Percentiles rank a stretch among this genome's conserved stretches.
These are phyloP conservation scores for Aldrovandia affinis DNA, from an alignment of 2,797 vertebrate genomes.

Conservation along the genomic window DNA sequence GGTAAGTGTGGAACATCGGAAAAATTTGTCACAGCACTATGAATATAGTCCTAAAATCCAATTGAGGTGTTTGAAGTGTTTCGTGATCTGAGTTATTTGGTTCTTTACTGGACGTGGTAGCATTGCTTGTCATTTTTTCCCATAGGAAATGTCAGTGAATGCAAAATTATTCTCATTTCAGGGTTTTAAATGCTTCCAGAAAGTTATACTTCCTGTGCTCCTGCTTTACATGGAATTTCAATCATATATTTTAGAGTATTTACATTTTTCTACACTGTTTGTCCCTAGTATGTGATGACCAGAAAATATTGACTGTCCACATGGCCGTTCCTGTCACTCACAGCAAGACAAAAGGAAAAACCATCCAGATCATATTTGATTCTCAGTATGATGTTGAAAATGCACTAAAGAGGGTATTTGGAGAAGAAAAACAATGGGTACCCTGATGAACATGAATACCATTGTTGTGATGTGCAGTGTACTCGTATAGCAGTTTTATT, in stretches of 20 bases:
- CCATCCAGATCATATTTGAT: constrained; percentile 78
- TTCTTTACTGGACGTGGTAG: too few relatives aligned
- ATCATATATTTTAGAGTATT: too few relatives aligned
- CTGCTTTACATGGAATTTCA: too few relatives aligned
- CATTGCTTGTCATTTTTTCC: too few relatives aligned
- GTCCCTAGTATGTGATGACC: constrained; percentile 59
- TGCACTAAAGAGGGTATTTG: constrained; percentile 62
- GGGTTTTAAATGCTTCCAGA: too few relatives aligned
- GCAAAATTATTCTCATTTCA: too few relatives aligned
- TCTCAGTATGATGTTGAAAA: constrained; percentile 59
- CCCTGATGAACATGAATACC: neutral
- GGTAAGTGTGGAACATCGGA: constrained; percentile 57
- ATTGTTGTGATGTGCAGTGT: neutral
- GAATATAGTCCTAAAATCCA: neutral
- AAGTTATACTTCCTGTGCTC: too few relatives aligned
- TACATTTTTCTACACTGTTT: constrained; percentile 14
- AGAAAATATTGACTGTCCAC: constrained; percentile 67
- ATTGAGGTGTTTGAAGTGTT: too few relatives aligned
- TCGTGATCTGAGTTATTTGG: too few relatives aligned
- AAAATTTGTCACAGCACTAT: neutral
- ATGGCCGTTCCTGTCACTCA: constrained; percentile 67
- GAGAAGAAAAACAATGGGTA: constrained; percentile 63
- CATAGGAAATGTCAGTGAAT: too few relatives aligned
- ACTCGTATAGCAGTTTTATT: neutral
- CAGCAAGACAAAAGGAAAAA: constrained; percentile 63